A percentile compares a stretch with the other conserved stretches of the same genome.
Conservation (phyloP, 1,140 invertebrate genomes). For the Bombus confusus region DNA sequence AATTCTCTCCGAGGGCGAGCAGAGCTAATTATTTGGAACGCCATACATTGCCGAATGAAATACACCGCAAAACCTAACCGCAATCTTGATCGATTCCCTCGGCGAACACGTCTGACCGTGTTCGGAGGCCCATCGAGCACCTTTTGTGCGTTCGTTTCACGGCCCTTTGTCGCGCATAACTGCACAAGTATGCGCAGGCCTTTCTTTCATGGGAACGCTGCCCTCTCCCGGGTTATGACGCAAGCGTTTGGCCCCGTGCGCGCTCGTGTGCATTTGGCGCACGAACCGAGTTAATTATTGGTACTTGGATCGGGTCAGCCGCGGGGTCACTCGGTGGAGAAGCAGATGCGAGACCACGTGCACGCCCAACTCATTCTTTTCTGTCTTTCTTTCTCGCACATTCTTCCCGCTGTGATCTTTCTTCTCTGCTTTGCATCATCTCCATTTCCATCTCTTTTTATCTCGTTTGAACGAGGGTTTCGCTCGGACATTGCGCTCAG, state of each 20-base stretch:
- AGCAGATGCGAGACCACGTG: conserved; percentile 77
- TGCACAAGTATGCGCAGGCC: conserved; percentile 51
- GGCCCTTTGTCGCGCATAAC: conserved; percentile 55
- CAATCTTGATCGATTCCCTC: conserved; percentile 26
- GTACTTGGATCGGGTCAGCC: conserved; percentile 75
- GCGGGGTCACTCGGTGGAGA: conserved; percentile 69
- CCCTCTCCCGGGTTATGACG: conserved; percentile 55
- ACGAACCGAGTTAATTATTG: conserved; percentile 76
- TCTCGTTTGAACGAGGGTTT: background rate
- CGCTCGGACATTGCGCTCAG: background rate
- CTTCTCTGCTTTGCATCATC: conserved; percentile 12
- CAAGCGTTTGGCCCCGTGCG: conserved; percentile 54
- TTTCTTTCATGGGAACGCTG: conserved; percentile 63
- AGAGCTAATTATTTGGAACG: background rate
- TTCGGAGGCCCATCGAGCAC: conserved; percentile 21
- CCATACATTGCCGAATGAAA: background rate
- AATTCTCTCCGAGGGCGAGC: background rate
- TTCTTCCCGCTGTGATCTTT: conserved; percentile 2
- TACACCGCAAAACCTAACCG: background rate
- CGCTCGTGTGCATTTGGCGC: conserved; percentile 60
- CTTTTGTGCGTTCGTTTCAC: conserved; percentile 36
- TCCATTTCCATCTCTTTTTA: background rate
- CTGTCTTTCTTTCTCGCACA: conserved; percentile 22
- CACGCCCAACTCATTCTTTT: conserved; percentile 34
- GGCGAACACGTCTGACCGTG: background rate